Conservation (phyloP, 2,797 vertebrate genomes). For the Capromys pilorides region DNA sequence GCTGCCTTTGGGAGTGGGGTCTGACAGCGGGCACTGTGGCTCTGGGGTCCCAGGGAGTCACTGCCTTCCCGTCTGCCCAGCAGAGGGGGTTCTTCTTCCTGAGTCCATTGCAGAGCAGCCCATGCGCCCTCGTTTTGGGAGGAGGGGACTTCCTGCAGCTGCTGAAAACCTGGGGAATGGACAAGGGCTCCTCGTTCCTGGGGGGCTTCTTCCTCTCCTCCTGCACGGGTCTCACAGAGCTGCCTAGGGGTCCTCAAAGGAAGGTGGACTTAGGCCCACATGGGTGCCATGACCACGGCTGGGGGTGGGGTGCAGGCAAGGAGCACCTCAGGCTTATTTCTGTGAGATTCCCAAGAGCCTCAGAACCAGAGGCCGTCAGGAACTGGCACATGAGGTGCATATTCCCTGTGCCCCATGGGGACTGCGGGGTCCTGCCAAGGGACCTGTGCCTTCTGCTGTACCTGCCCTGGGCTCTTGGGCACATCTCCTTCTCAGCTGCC, state of each 20-base stretch:
- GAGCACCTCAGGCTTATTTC: background rate
- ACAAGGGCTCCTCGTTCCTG: background rate
- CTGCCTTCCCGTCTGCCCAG: background rate
- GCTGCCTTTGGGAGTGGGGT: background rate
- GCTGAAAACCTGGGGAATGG: background rate
- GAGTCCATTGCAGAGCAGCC: too few species aligned
- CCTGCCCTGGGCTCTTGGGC: rapidly evolving
- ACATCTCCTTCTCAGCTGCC: background rate
- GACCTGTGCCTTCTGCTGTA: rapidly evolving
- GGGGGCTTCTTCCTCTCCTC: background rate
- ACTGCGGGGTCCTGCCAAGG: background rate
- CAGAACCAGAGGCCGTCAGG: background rate
- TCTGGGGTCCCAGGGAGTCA: background rate
- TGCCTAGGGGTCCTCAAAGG: too few species aligned
- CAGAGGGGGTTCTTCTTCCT: too few species aligned
- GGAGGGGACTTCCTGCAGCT: background rate
- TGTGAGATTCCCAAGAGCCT: background rate
- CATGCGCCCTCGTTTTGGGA: too few species aligned
- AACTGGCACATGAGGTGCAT: rapidly evolving
- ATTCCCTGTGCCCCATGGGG: background rate
- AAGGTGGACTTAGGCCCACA: background rate
- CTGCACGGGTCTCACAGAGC: background rate
- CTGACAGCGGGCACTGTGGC: background rate
- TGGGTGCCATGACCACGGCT: background rate
- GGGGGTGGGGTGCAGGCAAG: background rate